Evolutionary conservation across 2,113 vertebrate species (phyloP).

Genomic region (Struthidea cinerea): DNA sequence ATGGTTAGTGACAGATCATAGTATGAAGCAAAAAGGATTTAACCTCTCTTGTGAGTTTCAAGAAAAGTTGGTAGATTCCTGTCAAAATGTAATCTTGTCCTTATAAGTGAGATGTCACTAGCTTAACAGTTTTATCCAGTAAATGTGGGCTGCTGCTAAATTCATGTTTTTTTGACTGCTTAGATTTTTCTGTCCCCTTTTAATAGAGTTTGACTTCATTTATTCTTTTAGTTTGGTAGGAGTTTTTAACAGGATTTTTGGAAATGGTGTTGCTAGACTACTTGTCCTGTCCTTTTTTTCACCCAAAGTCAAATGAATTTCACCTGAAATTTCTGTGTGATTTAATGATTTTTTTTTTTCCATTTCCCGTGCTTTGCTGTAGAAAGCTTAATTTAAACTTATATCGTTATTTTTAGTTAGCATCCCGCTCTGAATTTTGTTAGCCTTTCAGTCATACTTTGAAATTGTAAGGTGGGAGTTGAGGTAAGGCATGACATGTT

Average conservation of each 20-base stretch:
- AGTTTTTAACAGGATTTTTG: neutral
- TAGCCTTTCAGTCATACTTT: neutral
- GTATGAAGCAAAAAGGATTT: neutral
- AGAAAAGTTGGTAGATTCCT: neutral
- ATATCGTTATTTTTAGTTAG: neutral
- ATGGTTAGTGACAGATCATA: neutral
- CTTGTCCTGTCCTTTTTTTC: neutral
- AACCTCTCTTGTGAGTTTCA: neutral
- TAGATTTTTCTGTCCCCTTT: neutral
- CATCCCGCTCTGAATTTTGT: neutral
- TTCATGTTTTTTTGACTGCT: neutral
- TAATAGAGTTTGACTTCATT: accelerated
- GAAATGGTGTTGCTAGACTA: neutral
- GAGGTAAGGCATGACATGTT: neutral
- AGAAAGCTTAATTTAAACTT: neutral
- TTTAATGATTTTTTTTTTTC: neutral
- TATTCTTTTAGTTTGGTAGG: neutral
- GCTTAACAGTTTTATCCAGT: neutral
- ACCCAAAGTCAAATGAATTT: neutral
- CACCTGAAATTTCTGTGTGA: neutral
- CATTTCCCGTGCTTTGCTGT: neutral
- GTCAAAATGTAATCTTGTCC: neutral
- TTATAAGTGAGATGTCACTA: neutral
- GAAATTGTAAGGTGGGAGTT: neutral
- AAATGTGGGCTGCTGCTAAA: neutral